Conservation (phyloP, 2,797 vertebrate species). For the Coluber constrictor region DNA sequence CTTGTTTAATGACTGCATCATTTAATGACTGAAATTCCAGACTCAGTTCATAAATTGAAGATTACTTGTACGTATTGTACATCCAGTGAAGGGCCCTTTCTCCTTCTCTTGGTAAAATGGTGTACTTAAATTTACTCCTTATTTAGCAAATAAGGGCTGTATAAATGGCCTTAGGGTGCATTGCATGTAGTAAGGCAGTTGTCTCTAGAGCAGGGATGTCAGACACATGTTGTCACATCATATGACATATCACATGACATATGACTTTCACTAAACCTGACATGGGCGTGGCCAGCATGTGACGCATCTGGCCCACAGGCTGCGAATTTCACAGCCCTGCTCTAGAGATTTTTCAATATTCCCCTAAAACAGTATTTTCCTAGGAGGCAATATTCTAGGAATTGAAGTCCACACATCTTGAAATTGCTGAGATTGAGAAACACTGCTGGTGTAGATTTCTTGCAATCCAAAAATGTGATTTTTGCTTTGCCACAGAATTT, state of each 20-base stretch:
- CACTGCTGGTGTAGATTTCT: not conserved
- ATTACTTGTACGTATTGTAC: not conserved
- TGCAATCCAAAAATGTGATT: not conserved
- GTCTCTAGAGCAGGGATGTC: too few relatives aligned
- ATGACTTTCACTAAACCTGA: too few relatives aligned
- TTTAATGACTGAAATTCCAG: not conserved
- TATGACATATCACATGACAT: too few relatives aligned
- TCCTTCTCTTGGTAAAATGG: not conserved
- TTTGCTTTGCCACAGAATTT: not conserved
- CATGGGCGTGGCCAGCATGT: too few relatives aligned
- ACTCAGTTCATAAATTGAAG: not conserved
- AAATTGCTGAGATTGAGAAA: not conserved
- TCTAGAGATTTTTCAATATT: not conserved
- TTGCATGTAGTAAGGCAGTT: not conserved
- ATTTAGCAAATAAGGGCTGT: not conserved
- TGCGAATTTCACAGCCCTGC: too few relatives aligned
- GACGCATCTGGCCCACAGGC: rapidly evolving
- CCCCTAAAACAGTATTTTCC: not conserved
- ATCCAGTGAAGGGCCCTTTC: not conserved
- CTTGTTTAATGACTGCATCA: not conserved
- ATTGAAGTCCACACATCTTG: not conserved
- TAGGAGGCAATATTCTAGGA: not conserved
- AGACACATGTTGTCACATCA: too few relatives aligned
- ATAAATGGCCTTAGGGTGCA: not conserved
- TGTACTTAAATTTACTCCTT: not conserved